phyloP scores from a whole-genome alignment of 2,797 vertebrate genomes.

The Lepilemur septentrionalis region DNA sequence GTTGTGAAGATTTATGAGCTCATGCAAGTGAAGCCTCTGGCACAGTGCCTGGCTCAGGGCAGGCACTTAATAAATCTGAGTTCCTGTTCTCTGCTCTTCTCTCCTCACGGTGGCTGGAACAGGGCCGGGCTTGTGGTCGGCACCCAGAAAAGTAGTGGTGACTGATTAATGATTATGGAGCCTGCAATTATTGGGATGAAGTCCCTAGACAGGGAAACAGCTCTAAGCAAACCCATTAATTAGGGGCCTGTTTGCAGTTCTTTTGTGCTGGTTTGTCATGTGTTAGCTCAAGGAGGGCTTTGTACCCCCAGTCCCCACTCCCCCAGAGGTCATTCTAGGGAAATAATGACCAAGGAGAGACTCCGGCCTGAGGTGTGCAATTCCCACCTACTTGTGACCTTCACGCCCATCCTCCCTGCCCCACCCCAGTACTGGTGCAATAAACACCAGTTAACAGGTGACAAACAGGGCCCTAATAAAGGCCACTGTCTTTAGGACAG shows the following conservation, averaged over 20 bases:
- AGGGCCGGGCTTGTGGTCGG: slow-evolving; percentile 49
- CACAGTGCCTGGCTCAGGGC: background rate
- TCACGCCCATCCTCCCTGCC: slow-evolving; percentile 47
- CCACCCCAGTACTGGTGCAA: slow-evolving; percentile 36
- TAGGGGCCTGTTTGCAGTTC: slow-evolving; percentile 78
- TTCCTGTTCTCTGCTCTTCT: background rate
- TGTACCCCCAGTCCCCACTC: background rate
- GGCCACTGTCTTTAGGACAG: slow-evolving; percentile 43
- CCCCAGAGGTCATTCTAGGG: slow-evolving; percentile 61
- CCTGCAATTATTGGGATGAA: slow-evolving; percentile 74
- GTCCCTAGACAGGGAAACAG: slow-evolving; percentile 74
- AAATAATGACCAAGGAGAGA: slow-evolving; percentile 70
- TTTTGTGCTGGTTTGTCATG: slow-evolving; percentile 69
- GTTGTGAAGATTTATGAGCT: background rate
- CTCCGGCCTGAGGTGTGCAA: slow-evolving; percentile 69
- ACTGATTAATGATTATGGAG: slow-evolving; percentile 78
- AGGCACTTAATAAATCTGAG: background rate
- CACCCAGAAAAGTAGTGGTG: slow-evolving; percentile 61
- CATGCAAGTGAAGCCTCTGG: background rate
- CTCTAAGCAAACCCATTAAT: slow-evolving; percentile 78
- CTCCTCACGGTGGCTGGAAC: background rate
- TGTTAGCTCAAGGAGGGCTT: slow-evolving; percentile 65
- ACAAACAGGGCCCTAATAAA: slow-evolving; percentile 68
- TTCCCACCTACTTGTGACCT: slow-evolving; percentile 76
- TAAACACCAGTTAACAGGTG: slow-evolving; percentile 78